Evolutionary conservation across 1,140 invertebrate species (phyloP), one percentile per base, ranked within the genome.

Genomic region (Reticulitermes speratus): DNA sequence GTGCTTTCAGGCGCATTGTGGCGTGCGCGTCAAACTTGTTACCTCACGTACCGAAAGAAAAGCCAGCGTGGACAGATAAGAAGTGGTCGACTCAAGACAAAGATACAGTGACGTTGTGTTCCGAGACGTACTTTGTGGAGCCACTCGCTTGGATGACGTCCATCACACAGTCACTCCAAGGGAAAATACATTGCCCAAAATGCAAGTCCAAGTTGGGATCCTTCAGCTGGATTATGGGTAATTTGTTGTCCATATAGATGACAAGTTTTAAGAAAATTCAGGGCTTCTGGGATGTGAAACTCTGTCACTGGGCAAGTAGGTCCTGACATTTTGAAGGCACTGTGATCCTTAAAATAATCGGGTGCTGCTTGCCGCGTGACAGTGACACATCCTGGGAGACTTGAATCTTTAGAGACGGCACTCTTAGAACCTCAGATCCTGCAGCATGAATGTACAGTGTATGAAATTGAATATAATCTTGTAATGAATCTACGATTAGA

Each of bases 121-220:
- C 91, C 0, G 93, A 95, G 88, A 96, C 94, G 86, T 94, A 95
- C 89, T 97, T 97, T 90, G 91, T 97, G 86, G 96, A 97, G 91
- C 96, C 96, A 1, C 91, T 97, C 89, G 91, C 93, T 32, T 97
- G 96, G 96, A 97, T 97, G 96, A 91, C 92, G 30, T 93, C 94
- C 88, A 94, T 96, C 81, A 91, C 92, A 69, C 93, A 95, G 88
- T 93, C 92, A 86, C 93, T 94, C 5, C 94, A 96, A 89, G 96
- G 96, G 5, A 96, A 96, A 90, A 90, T 97, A n/a, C 92, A 95
- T 90, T 97, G 96, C 90, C 96, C 96, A 44, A 96, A 96, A 90
- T 97, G 96, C 88, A 92, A 92, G 82, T 94, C 93, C 82, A 97
- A 97, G 90, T 91, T 97, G 82, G 96, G 96, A 9, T 96, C 95